A percentile compares a stretch with the other conserved stretches of the same genome.
Conservation (phyloP, 2,888 invertebrate species). For the Schizaphis graminum region DNA sequence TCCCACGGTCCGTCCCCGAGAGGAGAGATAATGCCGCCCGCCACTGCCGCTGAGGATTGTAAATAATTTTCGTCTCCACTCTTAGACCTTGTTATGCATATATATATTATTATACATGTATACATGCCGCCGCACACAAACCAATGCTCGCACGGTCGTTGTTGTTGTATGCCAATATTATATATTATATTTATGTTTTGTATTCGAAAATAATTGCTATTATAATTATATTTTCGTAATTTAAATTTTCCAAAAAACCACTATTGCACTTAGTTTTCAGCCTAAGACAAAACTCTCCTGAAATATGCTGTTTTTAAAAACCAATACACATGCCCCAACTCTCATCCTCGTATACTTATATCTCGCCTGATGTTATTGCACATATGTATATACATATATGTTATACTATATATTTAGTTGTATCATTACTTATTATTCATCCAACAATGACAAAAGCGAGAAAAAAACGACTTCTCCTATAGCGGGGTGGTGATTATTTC, state of each 20-base stretch:
- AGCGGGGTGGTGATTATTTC: background rate
- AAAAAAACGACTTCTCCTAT: background rate
- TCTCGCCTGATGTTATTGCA: background rate
- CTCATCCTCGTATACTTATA: background rate
- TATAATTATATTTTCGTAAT: background rate
- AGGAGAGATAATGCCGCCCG: constrained; percentile 52
- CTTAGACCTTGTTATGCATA: background rate
- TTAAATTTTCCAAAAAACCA: constrained; percentile 13
- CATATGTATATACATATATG: background rate
- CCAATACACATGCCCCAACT: background rate
- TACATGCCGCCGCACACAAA: background rate
- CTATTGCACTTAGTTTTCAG: background rate
- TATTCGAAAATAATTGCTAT: constrained; percentile 29
- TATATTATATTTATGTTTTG: background rate
- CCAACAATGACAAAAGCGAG: background rate
- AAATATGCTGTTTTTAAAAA: background rate
- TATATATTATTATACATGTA: background rate
- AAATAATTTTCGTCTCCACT: constrained; percentile 47
- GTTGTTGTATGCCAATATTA: background rate
- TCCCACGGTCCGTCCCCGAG: constrained; percentile 57
- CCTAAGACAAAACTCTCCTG: background rate
- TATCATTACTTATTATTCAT: background rate
- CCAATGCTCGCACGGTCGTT: background rate
- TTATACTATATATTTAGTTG: background rate
- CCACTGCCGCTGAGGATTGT: constrained; percentile 34